phyloP scores from a whole-genome alignment of 2,888 invertebrate species.

The Galerucella pusilla region DNA sequence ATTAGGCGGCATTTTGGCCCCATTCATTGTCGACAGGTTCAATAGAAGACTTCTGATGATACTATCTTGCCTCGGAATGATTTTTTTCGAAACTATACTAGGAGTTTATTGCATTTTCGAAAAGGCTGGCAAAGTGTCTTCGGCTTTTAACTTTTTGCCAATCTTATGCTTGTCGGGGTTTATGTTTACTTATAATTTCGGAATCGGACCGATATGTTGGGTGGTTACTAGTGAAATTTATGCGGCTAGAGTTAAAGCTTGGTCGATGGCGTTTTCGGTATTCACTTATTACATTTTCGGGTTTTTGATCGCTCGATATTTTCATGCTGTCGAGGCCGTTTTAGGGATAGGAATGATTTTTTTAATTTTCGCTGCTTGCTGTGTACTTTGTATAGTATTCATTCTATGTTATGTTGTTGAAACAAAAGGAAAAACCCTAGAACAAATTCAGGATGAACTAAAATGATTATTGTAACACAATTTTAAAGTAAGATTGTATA shows the following conservation, averaged over 20 bases:
- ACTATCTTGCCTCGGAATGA: conserved; percentile 76
- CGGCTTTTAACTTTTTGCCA: conserved; percentile 7
- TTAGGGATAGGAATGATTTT: conserved; percentile 34
- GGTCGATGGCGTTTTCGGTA: conserved; percentile 60
- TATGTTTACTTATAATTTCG: conserved; percentile 62
- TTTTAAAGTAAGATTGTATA: too few relatives aligned
- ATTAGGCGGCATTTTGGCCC: conserved; percentile 68
- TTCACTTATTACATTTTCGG: conserved; percentile 54
- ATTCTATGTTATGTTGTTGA: too few relatives aligned
- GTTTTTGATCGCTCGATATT: conserved; percentile 50
- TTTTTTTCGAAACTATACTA: conserved; percentile 63
- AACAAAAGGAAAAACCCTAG: too few relatives aligned
- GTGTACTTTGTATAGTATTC: too few relatives aligned
- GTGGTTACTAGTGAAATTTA: conserved; percentile 84
- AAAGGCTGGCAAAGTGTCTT: too few relatives aligned
- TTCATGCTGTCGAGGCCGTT: conserved; percentile 44
- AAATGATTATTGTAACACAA: too few relatives aligned
- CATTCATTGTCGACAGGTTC: conserved; percentile 54
- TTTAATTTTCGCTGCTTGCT: too few relatives aligned
- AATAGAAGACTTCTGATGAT: conserved; percentile 80
- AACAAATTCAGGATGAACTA: too few relatives aligned
- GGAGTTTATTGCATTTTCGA: conserved; percentile 70
- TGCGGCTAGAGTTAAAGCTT: conserved; percentile 74
- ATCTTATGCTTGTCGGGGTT: conserved; percentile 18
- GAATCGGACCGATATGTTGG: conserved; percentile 78